A percentile compares a stretch with the other conserved stretches of the same genome.
Evolutionary conservation across 2,797 vertebrate species (phyloP).

Genomic region (Pampus argenteus): DNA sequence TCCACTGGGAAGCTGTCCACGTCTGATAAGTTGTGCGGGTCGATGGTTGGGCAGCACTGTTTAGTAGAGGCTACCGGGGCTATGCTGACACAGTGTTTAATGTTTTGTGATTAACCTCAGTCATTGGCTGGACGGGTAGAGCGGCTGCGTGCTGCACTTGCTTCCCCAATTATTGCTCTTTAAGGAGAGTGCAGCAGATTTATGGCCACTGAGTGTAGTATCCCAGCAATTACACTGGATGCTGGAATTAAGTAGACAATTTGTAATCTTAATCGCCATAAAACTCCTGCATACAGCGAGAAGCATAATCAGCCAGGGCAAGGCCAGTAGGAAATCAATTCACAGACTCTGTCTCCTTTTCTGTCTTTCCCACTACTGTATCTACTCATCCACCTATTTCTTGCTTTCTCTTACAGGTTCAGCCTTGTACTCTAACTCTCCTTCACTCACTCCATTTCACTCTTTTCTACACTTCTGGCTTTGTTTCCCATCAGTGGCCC

Average conservation of each 20-base stretch:
- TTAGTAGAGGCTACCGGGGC: slow-evolving; percentile 10
- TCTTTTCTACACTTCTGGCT: slow-evolving; percentile 22
- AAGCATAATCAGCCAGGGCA: slow-evolving; percentile 70
- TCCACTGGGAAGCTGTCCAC: slow-evolving; percentile 38
- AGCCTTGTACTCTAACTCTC: slow-evolving; percentile 13
- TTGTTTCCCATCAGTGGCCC: slow-evolving; percentile 54
- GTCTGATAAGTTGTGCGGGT: slow-evolving; percentile 24
- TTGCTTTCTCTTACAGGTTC: slow-evolving; percentile 28
- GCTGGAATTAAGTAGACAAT: slow-evolving; percentile 82
- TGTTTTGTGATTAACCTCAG: slow-evolving; percentile 72
- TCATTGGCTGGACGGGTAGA: slow-evolving; percentile 40
- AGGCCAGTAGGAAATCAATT: slow-evolving; percentile 77
- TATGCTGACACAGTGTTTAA: slow-evolving; percentile 62
- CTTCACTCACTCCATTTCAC: slow-evolving; percentile 34
- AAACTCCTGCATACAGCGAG: slow-evolving; percentile 62
- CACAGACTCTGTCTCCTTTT: slow-evolving; percentile 31
- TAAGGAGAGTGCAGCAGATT: slow-evolving; percentile 73
- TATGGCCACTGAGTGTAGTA: slow-evolving; percentile 66
- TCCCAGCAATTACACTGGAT: slow-evolving; percentile 74
- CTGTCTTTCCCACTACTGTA: slow-evolving; percentile 13
- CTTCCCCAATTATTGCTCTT: slow-evolving; percentile 75
- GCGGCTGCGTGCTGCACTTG: slow-evolving; percentile 34
- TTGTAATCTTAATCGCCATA: slow-evolving; percentile 81
- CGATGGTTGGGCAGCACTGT: slow-evolving; percentile 1
- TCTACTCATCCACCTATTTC: slow-evolving; percentile 22